Evolutionary conservation across 2,888 invertebrate species (phyloP).

Genomic region (Thera obeliscata): DNA sequence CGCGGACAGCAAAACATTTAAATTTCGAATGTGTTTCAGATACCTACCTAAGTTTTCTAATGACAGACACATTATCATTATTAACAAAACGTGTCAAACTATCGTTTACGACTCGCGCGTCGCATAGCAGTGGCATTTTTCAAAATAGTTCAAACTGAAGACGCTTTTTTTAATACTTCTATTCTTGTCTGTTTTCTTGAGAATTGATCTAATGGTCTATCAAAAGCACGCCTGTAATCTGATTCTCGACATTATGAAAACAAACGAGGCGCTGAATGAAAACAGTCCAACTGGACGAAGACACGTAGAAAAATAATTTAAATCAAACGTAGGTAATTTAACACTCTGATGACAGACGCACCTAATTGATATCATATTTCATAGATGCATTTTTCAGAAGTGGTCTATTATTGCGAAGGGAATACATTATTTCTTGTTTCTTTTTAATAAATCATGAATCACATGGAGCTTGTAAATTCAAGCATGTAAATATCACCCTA

Average conservation of each 20-base stretch:
- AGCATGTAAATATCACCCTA: conserved; percentile 18
- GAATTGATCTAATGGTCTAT: conserved; percentile 26
- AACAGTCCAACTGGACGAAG: conserved; percentile 51
- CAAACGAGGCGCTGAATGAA: conserved; percentile 55
- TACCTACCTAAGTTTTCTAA: conserved; percentile 36
- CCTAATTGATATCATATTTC: conserved; percentile 79
- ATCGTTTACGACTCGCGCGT: conserved; percentile 41
- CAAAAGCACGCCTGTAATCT: conserved; percentile 36
- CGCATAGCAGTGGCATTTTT: conserved; percentile 41
- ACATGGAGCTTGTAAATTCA: neutral
- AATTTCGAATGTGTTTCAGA: conserved; percentile 27
- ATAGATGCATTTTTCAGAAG: conserved; percentile 56
- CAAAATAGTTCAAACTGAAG: conserved; percentile 1
- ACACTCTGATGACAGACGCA: conserved; percentile 67
- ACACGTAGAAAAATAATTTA: conserved; percentile 55
- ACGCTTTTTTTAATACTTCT: neutral
- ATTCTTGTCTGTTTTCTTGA: conserved; percentile 13
- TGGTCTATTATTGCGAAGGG: conserved; percentile 61
- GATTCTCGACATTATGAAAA: conserved; percentile 41
- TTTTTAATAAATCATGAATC: neutral
- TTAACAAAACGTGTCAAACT: conserved; percentile 47
- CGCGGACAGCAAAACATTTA: conserved; percentile 17
- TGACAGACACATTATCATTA: conserved; percentile 32
- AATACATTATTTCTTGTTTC: neutral
- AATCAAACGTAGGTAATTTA: conserved; percentile 57